phyloP scores from a whole-genome alignment of 2,113 vertebrate genomes.

The Eretmochelys imbricata region DNA sequence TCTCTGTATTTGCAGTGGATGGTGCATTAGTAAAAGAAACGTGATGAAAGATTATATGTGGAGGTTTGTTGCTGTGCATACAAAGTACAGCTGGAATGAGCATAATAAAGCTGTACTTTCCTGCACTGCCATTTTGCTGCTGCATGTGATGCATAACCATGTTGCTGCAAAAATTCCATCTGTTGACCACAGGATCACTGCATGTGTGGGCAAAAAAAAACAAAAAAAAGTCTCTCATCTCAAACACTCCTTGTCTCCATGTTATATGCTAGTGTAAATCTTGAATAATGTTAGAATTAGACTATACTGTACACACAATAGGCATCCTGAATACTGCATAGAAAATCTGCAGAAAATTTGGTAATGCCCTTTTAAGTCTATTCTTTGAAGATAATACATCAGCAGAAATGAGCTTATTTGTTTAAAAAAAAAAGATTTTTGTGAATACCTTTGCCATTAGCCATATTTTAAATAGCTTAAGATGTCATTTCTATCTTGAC shows the following conservation, averaged over 20 bases:
- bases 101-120: neutral
- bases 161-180: conserved; percentile 50
- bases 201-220: conserved; percentile 41
- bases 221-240: conserved; percentile 8
- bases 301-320: conserved; percentile 60
- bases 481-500: conserved; percentile 72
- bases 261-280: conserved; percentile 47
- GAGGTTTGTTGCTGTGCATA: neutral
- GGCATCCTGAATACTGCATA: conserved; percentile 64
- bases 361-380: conserved; percentile 75
- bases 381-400: conserved; percentile 75
- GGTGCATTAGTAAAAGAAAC: neutral
- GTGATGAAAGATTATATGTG: neutral
- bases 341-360: conserved; percentile 75
- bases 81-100: neutral
- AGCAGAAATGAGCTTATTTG: conserved; percentile 73
- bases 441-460: conserved; percentile 63
- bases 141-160: neutral
- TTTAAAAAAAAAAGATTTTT: conserved; percentile 65
- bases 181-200: conserved; percentile 47
- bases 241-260: conserved; percentile 59
- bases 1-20: neutral
- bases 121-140: neutral
- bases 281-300: conserved; percentile 69
- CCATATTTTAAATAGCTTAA: conserved; percentile 75